These are phyloP conservation scores for Synergus itoensis DNA, from an alignment of 2,888 invertebrate genomes.

Conservation along the genomic window DNA sequence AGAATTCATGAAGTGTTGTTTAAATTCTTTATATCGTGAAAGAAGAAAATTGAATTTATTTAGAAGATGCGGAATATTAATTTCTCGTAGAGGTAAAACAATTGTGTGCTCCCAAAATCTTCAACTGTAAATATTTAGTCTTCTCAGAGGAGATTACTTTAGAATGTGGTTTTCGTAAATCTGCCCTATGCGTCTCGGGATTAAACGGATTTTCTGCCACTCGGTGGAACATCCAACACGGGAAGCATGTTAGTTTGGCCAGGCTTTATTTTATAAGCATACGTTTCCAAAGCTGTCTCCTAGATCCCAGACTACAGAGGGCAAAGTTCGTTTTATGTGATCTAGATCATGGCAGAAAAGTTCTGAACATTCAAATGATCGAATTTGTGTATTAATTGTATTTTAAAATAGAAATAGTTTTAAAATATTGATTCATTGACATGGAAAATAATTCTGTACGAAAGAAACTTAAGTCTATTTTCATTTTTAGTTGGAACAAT, in stretches of 20 bases:
- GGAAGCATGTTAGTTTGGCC: conserved; percentile 15
- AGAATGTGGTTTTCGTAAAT: conserved; percentile 30
- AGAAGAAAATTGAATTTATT: no score
- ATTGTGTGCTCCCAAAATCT: background rate
- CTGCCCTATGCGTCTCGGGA: conserved; percentile 22
- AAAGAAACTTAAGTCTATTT: no score
- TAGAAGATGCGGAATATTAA: background rate
- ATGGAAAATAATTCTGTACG: no score
- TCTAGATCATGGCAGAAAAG: background rate
- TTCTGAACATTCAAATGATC: no score
- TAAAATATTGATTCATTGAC: no score
- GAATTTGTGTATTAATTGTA: no score
- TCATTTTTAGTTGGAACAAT: no score
- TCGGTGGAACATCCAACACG: background rate
- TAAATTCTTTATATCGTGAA: no score
- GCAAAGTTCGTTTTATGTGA: conserved; percentile 14
- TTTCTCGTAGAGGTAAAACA: background rate
- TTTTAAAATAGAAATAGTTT: no score
- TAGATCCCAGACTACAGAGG: conserved; percentile 13
- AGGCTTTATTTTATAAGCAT: conserved; percentile 33
- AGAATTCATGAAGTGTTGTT: no score
- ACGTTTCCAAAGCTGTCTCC: conserved; percentile 13
- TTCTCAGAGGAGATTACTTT: background rate
- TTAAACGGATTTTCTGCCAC: conserved; percentile 34
- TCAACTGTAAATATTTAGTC: background rate